These are phyloP conservation scores for Sycobia sp. DNA, from an alignment of 1,140 invertebrate species.

Conservation along the genomic window DNA sequence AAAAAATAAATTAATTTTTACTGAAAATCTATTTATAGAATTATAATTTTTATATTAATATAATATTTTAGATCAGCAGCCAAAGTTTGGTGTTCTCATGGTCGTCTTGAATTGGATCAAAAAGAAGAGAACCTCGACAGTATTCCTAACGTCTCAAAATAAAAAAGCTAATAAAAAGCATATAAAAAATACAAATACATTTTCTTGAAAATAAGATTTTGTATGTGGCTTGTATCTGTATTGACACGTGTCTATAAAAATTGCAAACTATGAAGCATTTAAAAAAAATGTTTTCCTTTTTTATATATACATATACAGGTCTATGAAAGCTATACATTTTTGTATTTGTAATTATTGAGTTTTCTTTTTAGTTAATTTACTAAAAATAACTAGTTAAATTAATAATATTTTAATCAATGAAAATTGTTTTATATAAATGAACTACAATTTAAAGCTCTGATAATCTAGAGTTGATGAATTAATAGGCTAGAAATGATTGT, in stretches of 20 bases:
- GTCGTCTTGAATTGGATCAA: background rate
- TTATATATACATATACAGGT: background rate
- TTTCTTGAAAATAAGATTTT: background rate
- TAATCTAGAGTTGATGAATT: no score
- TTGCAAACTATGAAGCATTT: constrained; percentile 8
- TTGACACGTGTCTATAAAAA: no score
- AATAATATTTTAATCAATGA: background rate
- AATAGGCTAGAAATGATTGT: constrained; percentile 3
- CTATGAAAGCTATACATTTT: no score
- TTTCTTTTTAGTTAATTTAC: no score
- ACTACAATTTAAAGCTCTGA: no score
- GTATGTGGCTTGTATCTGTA: background rate
- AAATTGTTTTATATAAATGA: background rate
- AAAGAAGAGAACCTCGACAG: constrained; percentile 14
- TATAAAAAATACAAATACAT: constrained; percentile 16
- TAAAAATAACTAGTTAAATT: background rate
- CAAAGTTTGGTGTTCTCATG: constrained; percentile 39
- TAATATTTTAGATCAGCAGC: constrained; percentile 40
- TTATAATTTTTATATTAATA: background rate
- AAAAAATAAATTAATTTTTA: background rate
- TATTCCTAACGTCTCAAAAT: constrained; percentile 16
- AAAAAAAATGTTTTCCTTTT: constrained; percentile 2
- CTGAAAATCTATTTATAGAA: background rate
- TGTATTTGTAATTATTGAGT: no score
- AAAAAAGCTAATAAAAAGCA: constrained; percentile 18